phyloP scores from a whole-genome alignment of 2,888 invertebrate species.

The Macaria notata region DNA sequence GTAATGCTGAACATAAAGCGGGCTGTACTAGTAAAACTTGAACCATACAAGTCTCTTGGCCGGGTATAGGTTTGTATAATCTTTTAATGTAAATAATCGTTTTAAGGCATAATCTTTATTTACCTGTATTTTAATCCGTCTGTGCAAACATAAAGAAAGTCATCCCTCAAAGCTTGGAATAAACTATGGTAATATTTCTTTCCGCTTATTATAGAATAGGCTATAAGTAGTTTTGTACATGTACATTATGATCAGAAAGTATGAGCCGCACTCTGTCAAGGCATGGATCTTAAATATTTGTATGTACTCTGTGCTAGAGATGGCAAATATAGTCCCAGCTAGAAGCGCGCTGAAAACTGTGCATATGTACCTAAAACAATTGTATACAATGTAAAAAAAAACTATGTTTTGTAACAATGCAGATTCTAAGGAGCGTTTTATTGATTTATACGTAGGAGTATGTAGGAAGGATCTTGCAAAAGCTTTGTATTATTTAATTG shows the following conservation, averaged over 20 bases:
- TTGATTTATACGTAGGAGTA: neutral
- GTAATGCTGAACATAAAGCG: neutral
- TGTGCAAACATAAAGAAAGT: conserved; percentile 23
- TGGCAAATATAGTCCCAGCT: neutral
- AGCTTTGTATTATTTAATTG: neutral
- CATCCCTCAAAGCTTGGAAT: conserved; percentile 15
- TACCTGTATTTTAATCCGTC: conserved; percentile 25
- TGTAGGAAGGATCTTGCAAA: neutral
- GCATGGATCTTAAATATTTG: conserved; percentile 9
- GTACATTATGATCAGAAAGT: conserved; percentile 19
- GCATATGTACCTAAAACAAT: conserved; percentile 7
- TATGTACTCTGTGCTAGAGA: conserved; percentile 1
- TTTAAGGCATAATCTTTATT: neutral
- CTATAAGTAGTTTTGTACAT: conserved; percentile 16
- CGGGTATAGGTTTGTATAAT: no score
- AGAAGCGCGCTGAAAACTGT: neutral
- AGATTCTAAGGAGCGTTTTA: no score
- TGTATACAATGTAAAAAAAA: neutral
- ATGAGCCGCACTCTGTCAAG: conserved; percentile 23
- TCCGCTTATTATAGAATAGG: conserved; percentile 6
- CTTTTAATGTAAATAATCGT: neutral
- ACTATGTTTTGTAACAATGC: no score
- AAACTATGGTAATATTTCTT: conserved; percentile 13
- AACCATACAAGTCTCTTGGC: neutral
- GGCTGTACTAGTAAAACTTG: neutral